A percentile compares a stretch with the other conserved stretches of the same genome.
These are phyloP conservation scores for Etheostoma cragini DNA, from an alignment of 2,113 vertebrate genomes.

Conservation along the genomic window DNA sequence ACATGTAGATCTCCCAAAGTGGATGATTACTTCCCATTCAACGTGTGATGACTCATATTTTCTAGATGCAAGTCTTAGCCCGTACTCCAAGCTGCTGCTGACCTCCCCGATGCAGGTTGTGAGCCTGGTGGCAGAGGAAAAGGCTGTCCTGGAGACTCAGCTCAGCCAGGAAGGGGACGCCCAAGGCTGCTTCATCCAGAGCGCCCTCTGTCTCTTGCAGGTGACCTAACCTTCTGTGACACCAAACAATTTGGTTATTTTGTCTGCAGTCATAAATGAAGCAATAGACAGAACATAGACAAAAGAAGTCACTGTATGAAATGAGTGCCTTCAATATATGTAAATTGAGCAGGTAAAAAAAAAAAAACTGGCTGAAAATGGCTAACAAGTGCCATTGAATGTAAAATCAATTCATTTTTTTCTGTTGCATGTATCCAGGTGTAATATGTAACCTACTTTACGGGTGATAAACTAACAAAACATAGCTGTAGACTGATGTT, in stretches of 20 bases:
- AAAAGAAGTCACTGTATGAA: background rate
- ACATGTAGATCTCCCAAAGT: background rate
- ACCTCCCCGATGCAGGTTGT: constrained; percentile 91
- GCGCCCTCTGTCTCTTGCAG: constrained; percentile 93
- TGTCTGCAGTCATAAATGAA: background rate
- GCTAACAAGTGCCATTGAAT: background rate
- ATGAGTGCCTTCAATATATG: background rate
- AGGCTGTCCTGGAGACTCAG: constrained; percentile 86
- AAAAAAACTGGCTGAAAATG: background rate
- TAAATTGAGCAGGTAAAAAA: too few relatives aligned
- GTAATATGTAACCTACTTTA: background rate
- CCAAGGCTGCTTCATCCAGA: constrained; percentile 94
- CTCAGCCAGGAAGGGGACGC: constrained; percentile 88
- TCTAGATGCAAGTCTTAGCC: constrained; percentile 80
- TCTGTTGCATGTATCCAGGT: background rate
- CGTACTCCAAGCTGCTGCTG: constrained; percentile 96
- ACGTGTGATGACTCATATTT: constrained; percentile 17
- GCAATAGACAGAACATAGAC: background rate
- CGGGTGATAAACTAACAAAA: background rate
- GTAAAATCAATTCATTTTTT: too few relatives aligned
- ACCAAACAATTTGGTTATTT: background rate
- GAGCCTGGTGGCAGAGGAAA: constrained; percentile 90
- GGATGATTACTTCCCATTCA: background rate
- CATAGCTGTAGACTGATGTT: background rate
- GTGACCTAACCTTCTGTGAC: constrained; percentile 70